phyloP scores from a whole-genome alignment of 2,888 invertebrate species.

The Trypoxylon attenuatum region DNA sequence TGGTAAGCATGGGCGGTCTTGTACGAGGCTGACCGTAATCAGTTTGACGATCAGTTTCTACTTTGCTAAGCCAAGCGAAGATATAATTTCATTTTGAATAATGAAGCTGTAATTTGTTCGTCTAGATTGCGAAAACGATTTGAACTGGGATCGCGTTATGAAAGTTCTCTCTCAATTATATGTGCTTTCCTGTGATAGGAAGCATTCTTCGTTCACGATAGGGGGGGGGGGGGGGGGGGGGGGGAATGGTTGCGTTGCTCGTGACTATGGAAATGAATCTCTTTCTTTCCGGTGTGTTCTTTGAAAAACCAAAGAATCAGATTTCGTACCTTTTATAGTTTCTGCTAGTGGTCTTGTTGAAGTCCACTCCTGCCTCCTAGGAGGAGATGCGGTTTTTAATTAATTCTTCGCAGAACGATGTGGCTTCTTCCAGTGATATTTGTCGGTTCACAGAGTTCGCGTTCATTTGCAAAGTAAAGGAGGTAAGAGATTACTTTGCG shows the following conservation, averaged over 20 bases:
- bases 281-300: neutral
- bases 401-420: neutral
- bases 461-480: neutral
- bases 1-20: neutral
- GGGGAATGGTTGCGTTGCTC: too few relatives aligned
- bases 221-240: too few relatives aligned
- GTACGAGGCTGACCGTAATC: slow-evolving; percentile 25
- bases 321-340: too few relatives aligned
- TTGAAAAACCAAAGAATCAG: neutral
- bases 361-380: neutral
- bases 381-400: neutral
- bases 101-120: slow-evolving; percentile 15
- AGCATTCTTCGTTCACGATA: too few relatives aligned
- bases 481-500: neutral
- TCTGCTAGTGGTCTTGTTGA: neutral
- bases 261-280: neutral
- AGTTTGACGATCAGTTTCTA: slow-evolving; percentile 25
- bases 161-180: too few relatives aligned
- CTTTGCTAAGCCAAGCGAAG: neutral
- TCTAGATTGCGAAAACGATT: neutral
- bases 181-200: too few relatives aligned
- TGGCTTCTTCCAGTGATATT: neutral
- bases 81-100: slow-evolving; percentile 32
- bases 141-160: too few relatives aligned
- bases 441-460: neutral